Evolutionary conservation across 2,888 invertebrate species (phyloP), one percentile per base, ranked within the genome.

Genomic region (Tipula confusa): DNA sequence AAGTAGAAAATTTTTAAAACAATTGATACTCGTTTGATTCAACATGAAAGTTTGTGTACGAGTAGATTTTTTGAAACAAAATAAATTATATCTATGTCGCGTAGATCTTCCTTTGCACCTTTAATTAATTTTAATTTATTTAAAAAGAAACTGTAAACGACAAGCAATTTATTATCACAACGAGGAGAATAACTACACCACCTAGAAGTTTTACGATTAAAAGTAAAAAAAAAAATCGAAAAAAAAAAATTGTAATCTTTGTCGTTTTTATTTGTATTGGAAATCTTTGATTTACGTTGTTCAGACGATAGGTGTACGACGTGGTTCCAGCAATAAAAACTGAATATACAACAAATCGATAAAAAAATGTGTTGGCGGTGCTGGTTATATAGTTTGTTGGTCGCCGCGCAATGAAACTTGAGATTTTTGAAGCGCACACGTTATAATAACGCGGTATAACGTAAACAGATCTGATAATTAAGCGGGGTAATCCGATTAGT

Each of bases 231-330:
- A 15, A 43, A 43, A n/a, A n/a, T n/a, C n/a, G 33, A 33, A 64
- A 24, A 64, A 64, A 64, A 64, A 64, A 64, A 64, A 64, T 24
- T 64, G 3, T 64, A 24, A 64, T 64, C 64, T 64, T 64, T 24
- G 64, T 64, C 24, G 64, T 64, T 43, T 15, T n/a, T 15, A 24
- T 9, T 64, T 64, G 64, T 64, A 64, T 64, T 64, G 64, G 64
- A 9, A 24, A 64, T 64, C 64, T 64, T 64, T 64, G 64, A 64
- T 64, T 64, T 64, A 64, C 64, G 64, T 24, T 64, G 18, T 64
- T 64, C 64, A 64, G 64, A 64, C 64, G 64, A 64, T 64, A 64
- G 64, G 64, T 64, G 64, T 64, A 64, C 64, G 64, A 64, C 64
- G 64, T 64, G 64, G 64, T 64, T 64, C 64, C 64, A 64, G 64